Evolutionary conservation across 2,888 invertebrate genomes (phyloP), one percentile per base, ranked within the genome.

Genomic region (Falcaria lacertinaria): DNA sequence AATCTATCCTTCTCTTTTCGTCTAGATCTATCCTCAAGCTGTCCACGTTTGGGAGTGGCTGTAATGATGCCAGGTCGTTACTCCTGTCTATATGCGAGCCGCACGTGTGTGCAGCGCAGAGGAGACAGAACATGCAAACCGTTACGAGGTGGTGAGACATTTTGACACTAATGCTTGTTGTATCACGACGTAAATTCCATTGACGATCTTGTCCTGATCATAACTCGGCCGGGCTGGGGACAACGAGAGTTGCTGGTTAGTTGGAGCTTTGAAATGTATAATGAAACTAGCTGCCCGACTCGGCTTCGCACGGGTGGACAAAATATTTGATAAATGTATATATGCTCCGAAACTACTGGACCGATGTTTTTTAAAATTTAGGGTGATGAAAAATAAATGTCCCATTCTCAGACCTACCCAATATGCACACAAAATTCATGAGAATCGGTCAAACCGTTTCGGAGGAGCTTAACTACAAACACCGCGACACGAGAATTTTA

Each of bases 121-220:
- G 83, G 38, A 96, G 90, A 68, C 96, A 96, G 61, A 96, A 94
- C 80, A 96, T 93, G 70, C 95, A 95, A n/a, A 95, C 95, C 11
- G 94, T 93, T 59, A 95, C 92, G 45, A 96, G 88, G 66, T 93
- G 85, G 42, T 79, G 86, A 6, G 88, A 80, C 89, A 89, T 89
- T 51, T 66, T 77, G 43, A 48, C 19, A 43, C 61, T 68, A 63
- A 64, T 34, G 36, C 11, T 28, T 28, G 11, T 11, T 1, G 7
- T 3, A 11, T 28, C 11, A 28, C 28, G 28, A 28, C 11, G 6
- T 2, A 11, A 28, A 11, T 28, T 36, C 36, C 16, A 19, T 17
- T 13, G 19, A 13, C 17, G 17, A 16, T 19, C 36, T 36, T 11
- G 36, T 19, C 17, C 8, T 28, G 28, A 28, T 28, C 28, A 28